These are phyloP conservation scores for Enteromius thamalakanensis DNA, from an alignment of 2,797 vertebrate species.

Conservation along the genomic window DNA sequence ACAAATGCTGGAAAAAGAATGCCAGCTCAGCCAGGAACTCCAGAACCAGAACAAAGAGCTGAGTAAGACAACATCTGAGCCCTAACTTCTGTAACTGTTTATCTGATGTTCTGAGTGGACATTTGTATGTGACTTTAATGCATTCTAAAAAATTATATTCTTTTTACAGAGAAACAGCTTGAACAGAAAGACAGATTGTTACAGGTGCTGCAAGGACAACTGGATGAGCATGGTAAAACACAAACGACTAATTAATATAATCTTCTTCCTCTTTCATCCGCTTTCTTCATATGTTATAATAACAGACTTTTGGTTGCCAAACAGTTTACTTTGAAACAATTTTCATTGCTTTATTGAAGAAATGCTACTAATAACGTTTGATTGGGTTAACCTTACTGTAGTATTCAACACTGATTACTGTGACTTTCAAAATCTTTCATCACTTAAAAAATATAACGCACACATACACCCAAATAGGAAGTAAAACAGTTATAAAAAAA, in stretches of 20 bases:
- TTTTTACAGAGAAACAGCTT: constrained; percentile 17
- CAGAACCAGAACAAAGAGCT: constrained; percentile 74
- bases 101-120: neutral
- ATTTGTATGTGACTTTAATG: neutral
- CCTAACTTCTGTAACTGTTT: neutral
- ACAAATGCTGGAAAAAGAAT: constrained; percentile 78
- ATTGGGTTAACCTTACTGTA: too few relatives aligned
- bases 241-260: neutral
- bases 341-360: too few relatives aligned
- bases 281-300: neutral
- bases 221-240: constrained; percentile 73
- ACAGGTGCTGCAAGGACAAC: constrained; percentile 71
- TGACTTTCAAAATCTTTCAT: too few relatives aligned
- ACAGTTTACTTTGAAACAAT: too few relatives aligned
- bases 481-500: too few relatives aligned
- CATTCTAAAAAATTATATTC: neutral
- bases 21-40: constrained; percentile 73
- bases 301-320: neutral
- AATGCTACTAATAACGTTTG: too few relatives aligned
- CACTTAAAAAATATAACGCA: too few relatives aligned
- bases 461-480: too few relatives aligned
- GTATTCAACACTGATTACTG: too few relatives aligned
- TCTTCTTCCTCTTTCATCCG: neutral
- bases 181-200: constrained; percentile 75
- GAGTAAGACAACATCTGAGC: constrained; percentile 66